phyloP scores from a whole-genome alignment of 2,888 invertebrate species.

The Strigamia crassipes region DNA sequence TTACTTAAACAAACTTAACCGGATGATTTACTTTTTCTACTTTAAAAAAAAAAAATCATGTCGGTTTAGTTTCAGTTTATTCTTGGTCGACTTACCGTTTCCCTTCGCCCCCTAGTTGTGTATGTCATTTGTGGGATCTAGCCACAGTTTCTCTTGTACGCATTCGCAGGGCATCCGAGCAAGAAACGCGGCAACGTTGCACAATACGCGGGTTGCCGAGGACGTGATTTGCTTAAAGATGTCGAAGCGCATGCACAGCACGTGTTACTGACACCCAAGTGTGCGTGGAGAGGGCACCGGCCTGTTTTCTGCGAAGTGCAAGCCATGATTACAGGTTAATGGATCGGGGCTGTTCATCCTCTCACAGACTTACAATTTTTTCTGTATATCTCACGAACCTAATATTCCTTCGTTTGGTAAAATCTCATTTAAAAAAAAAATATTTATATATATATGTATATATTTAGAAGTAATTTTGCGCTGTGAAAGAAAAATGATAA shows the following conservation, averaged over 20 bases:
- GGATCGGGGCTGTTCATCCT: slow-evolving; percentile 41
- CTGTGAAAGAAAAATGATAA: neutral
- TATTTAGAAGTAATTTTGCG: neutral
- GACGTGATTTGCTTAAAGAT: slow-evolving; percentile 40
- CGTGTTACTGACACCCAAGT: slow-evolving; percentile 43
- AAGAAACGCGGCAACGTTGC: slow-evolving; percentile 14
- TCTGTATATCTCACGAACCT: neutral
- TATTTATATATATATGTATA: neutral
- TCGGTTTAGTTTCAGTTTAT: neutral
- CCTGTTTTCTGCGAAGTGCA: slow-evolving; percentile 43
- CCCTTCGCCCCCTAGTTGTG: neutral
- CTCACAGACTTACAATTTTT: slow-evolving; percentile 11
- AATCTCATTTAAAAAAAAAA: neutral
- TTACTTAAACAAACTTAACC: neutral
- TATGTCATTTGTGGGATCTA: slow-evolving; percentile 29
- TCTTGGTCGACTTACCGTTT: neutral
- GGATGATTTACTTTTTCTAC: neutral
- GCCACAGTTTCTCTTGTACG: slow-evolving; percentile 12
- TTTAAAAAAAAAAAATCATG: neutral
- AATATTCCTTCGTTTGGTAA: neutral
- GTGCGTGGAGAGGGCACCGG: slow-evolving; percentile 36
- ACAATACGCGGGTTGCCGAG: slow-evolving; percentile 25
- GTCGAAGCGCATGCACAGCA: slow-evolving; percentile 33
- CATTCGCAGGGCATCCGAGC: slow-evolving; percentile 16
- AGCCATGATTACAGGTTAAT: slow-evolving; percentile 43